Base-by-base conservation (phyloP, 2,797 vertebrate genomes). In the Hapalemur alaotrensis region DNA sequence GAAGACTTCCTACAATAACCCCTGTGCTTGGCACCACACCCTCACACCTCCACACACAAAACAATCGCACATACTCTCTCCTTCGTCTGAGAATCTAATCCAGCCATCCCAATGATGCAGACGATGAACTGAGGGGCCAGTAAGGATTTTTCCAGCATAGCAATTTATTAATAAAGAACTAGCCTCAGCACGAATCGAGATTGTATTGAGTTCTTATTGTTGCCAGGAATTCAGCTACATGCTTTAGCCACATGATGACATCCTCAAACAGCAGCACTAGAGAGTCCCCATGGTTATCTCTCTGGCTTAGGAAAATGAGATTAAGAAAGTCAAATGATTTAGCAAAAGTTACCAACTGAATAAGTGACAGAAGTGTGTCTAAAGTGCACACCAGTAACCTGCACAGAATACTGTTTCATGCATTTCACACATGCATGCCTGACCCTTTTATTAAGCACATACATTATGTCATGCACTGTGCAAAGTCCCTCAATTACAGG, bases 321-420 rank as follows among this genome's bases (percentile, higher is more conserved):
- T 65, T 78, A 28, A 82, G 57, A 28, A 94, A 87, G 54, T 35
- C 28, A 70, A 61, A 5, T 70, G 48, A 84, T 48, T 85, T 83
- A 81, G n/a, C 61, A 61, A 32, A 48, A 15, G 57, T 67, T 70
- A 91, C 30, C 61, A 46, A 75, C 81, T 84, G 81, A 90, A 43
- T 67, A 96, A 85, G 23, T 48, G 46, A 61, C 48, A 70, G n/a
- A 97, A n/a, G 65, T 48, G 23, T 92, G n/a, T 84, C 72, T 92
- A 35, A 84, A 84, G 30, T 23, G 12, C 7, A 17, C 18, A 54
- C 23, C 95, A 50, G 83, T 89, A 93, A 46, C 52, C 52, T 87
- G 41, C 30, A 89, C 3, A 82, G 15, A 17, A 63, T 67, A 13
- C 69, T 83, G 18, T 82, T 69, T 96, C 50, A 38, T 38, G 38